Conservation (phyloP, 2,797 vertebrate species). For the Paratrypauchen microcephalus region DNA sequence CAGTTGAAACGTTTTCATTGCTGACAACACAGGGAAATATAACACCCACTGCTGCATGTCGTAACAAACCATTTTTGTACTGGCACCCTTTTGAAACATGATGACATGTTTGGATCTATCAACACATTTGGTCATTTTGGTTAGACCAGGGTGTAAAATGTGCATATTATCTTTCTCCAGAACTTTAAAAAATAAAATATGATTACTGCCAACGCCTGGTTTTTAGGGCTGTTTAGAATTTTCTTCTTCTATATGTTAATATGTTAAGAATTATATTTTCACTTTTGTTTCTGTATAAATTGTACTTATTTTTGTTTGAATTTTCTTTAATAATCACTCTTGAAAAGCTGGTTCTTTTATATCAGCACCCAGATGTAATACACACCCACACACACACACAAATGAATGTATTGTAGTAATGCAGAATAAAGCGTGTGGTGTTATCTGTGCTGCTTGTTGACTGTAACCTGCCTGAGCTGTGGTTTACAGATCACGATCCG, state of each 20-base stretch:
- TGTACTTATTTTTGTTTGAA: slow-evolving; percentile 28
- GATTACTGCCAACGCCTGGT: slow-evolving; percentile 23
- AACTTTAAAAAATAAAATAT: slow-evolving; percentile 22
- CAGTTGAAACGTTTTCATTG: slow-evolving; percentile 66
- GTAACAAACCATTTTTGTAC: slow-evolving; percentile 58
- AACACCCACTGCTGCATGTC: slow-evolving; percentile 61
- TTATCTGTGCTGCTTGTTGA: slow-evolving; percentile 42
- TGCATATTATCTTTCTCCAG: slow-evolving; percentile 14
- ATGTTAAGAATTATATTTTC: slow-evolving; percentile 44
- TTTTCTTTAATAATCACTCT: slow-evolving; percentile 45
- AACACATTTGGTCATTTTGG: slow-evolving; percentile 35
- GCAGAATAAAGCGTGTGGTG: slow-evolving; percentile 13
- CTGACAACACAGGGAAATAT: slow-evolving; percentile 68
- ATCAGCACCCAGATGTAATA: not conserved
- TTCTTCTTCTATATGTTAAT: slow-evolving; percentile 23
- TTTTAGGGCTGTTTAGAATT: slow-evolving; percentile 32
- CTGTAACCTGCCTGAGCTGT: slow-evolving; percentile 51
- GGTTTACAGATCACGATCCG: slow-evolving; percentile 68
- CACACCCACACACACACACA: not conserved
- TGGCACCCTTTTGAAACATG: slow-evolving; percentile 49
- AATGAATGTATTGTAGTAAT: slow-evolving; percentile 9
- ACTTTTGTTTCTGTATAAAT: slow-evolving; percentile 40
- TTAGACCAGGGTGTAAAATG: slow-evolving; percentile 30
- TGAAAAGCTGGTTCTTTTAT: slow-evolving; percentile 22
- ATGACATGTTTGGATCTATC: slow-evolving; percentile 37